Percentiles rank a stretch among this genome's conserved stretches.
Evolutionary conservation across 2,888 invertebrate species (phyloP).

Genomic region (Lithophane ornitopus): DNA sequence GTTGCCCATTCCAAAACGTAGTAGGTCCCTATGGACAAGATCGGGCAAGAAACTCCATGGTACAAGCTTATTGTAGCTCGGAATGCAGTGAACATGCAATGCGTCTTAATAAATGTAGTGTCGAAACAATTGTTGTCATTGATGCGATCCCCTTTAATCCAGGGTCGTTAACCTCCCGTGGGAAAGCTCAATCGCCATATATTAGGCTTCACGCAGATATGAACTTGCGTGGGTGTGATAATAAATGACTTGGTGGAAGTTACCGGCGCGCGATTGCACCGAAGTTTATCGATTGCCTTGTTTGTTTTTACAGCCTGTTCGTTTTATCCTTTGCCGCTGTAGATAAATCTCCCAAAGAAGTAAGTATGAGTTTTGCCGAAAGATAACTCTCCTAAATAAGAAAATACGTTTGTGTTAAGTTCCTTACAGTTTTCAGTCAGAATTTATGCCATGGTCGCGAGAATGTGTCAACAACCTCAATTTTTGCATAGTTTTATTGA

Average conservation of each 20-base stretch:
- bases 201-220: slow-evolving; percentile 43
- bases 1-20: not conserved
- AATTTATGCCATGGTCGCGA: too few species aligned
- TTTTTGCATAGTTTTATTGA: too few species aligned
- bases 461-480: too few species aligned
- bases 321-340: slow-evolving; percentile 7
- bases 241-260: slow-evolving; percentile 12
- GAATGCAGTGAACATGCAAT: slow-evolving; percentile 13
- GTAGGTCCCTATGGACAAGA: not conserved
- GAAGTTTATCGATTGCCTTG: slow-evolving; percentile 33
- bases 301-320: slow-evolving; percentile 4
- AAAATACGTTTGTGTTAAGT: not conserved
- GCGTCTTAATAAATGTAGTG: slow-evolving; percentile 29
- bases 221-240: slow-evolving; percentile 40
- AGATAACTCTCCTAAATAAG: not conserved
- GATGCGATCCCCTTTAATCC: slow-evolving; percentile 48
- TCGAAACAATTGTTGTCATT: slow-evolving; percentile 55
- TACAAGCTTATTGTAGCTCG: not conserved
- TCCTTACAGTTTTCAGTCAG: not conserved
- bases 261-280: slow-evolving; percentile 1
- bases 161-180: slow-evolving; percentile 63
- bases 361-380: not conserved
- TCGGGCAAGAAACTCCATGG: not conserved
- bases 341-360: too few species aligned
- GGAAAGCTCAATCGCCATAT: slow-evolving; percentile 48